phyloP scores from a whole-genome alignment of 2,888 invertebrate genomes.

The Hypolimnas misippus region DNA sequence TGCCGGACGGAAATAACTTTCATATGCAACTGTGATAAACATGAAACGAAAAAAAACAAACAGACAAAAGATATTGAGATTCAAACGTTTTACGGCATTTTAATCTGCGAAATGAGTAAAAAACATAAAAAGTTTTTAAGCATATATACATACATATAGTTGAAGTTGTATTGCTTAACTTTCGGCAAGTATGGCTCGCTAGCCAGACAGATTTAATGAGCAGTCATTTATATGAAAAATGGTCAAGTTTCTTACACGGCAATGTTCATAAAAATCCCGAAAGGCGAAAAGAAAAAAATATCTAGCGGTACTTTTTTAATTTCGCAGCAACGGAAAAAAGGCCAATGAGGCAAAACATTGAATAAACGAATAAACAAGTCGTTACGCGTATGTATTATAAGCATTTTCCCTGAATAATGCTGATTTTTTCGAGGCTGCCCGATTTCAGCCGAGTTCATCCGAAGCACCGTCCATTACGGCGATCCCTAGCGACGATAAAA shows the following conservation, averaged over 20 bases:
- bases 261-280: neutral
- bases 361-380: slow-evolving; percentile 33
- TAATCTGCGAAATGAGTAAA: no score
- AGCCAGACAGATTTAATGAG: no score
- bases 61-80: no score
- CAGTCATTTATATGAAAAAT: no score
- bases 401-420: slow-evolving; percentile 34
- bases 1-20: no score
- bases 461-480: slow-evolving; percentile 64
- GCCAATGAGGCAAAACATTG: slow-evolving; percentile 23
- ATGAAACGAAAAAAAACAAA: no score
- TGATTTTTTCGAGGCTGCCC: slow-evolving; percentile 51
- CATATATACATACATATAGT: no score
- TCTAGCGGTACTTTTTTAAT: slow-evolving; percentile 2
- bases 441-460: slow-evolving; percentile 52
- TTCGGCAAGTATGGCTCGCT: no score
- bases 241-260: neutral
- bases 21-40: no score
- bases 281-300: neutral
- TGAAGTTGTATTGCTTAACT: no score
- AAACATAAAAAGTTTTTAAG: no score
- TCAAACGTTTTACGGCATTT: no score
- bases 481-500: slow-evolving; percentile 75
- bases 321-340: slow-evolving; percentile 5
- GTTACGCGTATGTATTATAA: slow-evolving; percentile 26